These are phyloP conservation scores for Netelia fuscicornis DNA, from an alignment of 2,888 invertebrate genomes.

Conservation along the genomic window DNA sequence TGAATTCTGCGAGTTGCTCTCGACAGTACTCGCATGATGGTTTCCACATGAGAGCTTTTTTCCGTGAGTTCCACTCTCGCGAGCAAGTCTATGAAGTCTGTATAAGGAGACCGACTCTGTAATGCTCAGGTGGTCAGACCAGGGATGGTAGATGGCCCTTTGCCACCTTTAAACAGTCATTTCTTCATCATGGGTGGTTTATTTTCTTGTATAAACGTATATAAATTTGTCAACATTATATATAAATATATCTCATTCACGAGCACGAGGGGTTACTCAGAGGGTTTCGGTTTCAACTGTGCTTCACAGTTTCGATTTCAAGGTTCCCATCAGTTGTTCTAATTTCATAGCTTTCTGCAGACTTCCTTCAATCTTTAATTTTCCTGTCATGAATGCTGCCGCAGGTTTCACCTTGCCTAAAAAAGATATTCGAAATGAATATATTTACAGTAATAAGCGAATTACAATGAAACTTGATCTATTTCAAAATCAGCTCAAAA, in stretches of 20 bases:
- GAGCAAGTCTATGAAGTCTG: no score
- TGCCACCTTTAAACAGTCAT: no score
- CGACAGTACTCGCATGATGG: no score
- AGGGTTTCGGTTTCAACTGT: not conserved
- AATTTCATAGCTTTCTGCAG: conserved; percentile 97
- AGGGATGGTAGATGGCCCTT: no score
- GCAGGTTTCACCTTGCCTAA: conserved; percentile 95
- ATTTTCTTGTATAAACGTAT: conserved; percentile 47
- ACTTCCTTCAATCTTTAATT: conserved; percentile 96
- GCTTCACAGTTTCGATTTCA: conserved; percentile 90
- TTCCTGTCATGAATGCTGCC: conserved; percentile 98
- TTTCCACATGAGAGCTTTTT: no score
- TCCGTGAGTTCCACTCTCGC: no score
- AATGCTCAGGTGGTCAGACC: no score
- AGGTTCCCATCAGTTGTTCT: conserved; percentile 93
- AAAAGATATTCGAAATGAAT: conserved; percentile 29
- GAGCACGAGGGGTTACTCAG: not conserved
- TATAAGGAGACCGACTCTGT: no score
- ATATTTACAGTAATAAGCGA: not conserved
- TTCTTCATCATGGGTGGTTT: not conserved
- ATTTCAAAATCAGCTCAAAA: no score
- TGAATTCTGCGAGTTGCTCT: no score
- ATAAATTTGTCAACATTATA: conserved; percentile 28
- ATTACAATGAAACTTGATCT: no score
- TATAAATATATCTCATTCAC: not conserved